Base-by-base conservation (phyloP, 1,140 invertebrate genomes). In the Teleogryllus occipitalis region DNA sequence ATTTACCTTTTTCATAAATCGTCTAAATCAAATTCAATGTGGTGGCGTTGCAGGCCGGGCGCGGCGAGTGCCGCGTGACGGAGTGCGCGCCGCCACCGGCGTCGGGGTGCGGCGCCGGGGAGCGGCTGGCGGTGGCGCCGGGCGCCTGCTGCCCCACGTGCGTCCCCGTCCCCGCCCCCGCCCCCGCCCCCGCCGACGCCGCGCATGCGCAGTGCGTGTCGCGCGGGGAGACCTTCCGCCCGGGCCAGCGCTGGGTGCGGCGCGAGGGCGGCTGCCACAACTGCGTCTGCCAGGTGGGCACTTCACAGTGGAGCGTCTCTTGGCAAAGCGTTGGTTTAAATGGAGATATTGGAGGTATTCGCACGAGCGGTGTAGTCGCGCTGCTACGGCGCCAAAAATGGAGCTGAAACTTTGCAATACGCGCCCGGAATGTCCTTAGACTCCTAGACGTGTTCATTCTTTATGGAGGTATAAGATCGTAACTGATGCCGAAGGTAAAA, bases 171-270 rank as follows among this genome's bases (percentile, higher is more conserved):
- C 65, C 27, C 27, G 5, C 27, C 1, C 27, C 27, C 27, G 5
- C 27, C 27, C 65, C 65, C 1, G 65, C 14, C 1, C 65, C 65
- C 14, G 65, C 14, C 65, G 27, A 39, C 27, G 27, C 27, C 27
- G 27, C 27, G 27, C 27, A 39, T 5, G 27, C 27, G 27, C 27
- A 39, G 27, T 72, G 65, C n/a, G 14, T 79, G 7, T 75, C 15
- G 15, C 76, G 47, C 8, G 72, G 74, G 14, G 18, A 47, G 22
- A 76, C 75, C 8, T 79, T 79, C 78, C 75, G 75, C 48, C 72
- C 22, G 21, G 78, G 78, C 48, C 78, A 79, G 39, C 78, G 76
- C 8, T 79, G 78, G 78, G 78, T 79, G 8, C 21, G 48, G n/a
- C 18, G 47, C 8, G 72, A 79, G 75, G 78, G 78, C 14, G 73